Base-by-base conservation (phyloP, 2,888 invertebrate species). In the Meta bourneti region DNA sequence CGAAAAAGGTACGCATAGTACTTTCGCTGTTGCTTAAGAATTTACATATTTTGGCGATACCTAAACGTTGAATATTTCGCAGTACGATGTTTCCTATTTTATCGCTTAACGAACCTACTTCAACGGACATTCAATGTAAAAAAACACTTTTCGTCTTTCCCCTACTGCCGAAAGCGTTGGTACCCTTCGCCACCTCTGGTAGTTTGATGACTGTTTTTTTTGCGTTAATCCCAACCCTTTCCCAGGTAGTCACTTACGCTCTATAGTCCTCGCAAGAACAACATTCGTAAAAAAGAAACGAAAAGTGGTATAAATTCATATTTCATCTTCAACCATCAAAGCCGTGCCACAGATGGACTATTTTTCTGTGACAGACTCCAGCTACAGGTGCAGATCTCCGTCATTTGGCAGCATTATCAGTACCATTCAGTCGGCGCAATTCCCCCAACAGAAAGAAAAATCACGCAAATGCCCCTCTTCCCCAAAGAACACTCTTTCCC, bases 401-500 rank as follows among this genome's bases (percentile, higher is more conserved):
- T 61, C 61, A 61, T 61, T 61, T 61, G 13, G 61, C 16, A 61
- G 34, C 34, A 34, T 34, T 34, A 34, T 34, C 34, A 34, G 34
- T 34, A 4, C 34, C 34, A 34, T 34, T 34, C 34, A 34, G 34
- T 34, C 34, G 34, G 34, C 34, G 34, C 34, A 34, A 34, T 34
- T 34, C 34, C 34, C 34, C 34, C 34, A 34, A 16, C 6, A 0
- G 7, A 61, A 8, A 11, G 61, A 16, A 61, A 16, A 61, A 61
- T 61, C 61, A 16, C 61, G 13, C 11, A 6, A 61, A 61, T 8
- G 13, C 34, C 4, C 34, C 34, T 4, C 4, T 4, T 34, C 4
- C 34, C 11, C 61, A 61, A 77, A 84, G 89, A 84, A 85, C 84
- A 85, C 74, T 90, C 74, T 85, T 79, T 75, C 90, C 70, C 51